Conservation (phyloP, 2,797 vertebrate genomes). For the Chelidonichthys spinosus region DNA sequence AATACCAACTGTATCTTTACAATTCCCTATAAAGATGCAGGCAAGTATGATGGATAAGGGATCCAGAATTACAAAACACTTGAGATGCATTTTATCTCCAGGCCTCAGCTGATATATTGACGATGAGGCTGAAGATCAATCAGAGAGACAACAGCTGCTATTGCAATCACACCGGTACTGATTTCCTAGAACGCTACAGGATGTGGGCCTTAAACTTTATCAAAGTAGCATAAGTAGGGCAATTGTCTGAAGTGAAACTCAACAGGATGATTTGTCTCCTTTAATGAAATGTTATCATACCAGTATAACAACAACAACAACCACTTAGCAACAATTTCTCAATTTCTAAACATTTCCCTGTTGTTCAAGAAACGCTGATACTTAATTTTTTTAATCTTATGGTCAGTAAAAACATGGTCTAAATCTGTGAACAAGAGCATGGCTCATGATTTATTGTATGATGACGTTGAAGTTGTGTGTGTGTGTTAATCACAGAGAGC, state of each 20-base stretch:
- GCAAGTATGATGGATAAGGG: conserved; percentile 44
- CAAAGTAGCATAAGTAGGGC: conserved; percentile 26
- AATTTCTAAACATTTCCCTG: no score
- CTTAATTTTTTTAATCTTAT: background rate
- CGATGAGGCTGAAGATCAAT: conserved; percentile 50
- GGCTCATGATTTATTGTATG: no score
- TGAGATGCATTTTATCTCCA: conserved; percentile 40
- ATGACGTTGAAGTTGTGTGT: no score
- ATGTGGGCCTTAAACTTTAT: conserved; percentile 36
- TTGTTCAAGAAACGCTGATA: background rate
- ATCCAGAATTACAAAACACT: conserved; percentile 42
- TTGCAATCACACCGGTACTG: conserved; percentile 38
- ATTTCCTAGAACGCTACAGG: conserved; percentile 33
- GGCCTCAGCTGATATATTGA: conserved; percentile 39
- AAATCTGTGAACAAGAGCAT: background rate
- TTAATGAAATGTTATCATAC: background rate
- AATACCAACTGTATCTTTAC: conserved; percentile 1
- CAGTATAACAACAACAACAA: no score
- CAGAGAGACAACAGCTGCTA: conserved; percentile 50
- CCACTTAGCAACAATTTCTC: no score
- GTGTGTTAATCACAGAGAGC: no score
- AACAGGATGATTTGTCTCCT: background rate
- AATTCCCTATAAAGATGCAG: background rate
- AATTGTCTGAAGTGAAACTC: conserved; percentile 24
- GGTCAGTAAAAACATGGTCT: background rate